A percentile compares a stretch with the other conserved stretches of the same genome.
Evolutionary conservation across 2,888 invertebrate genomes (phyloP).

Genomic region (Morpho deidamia): DNA sequence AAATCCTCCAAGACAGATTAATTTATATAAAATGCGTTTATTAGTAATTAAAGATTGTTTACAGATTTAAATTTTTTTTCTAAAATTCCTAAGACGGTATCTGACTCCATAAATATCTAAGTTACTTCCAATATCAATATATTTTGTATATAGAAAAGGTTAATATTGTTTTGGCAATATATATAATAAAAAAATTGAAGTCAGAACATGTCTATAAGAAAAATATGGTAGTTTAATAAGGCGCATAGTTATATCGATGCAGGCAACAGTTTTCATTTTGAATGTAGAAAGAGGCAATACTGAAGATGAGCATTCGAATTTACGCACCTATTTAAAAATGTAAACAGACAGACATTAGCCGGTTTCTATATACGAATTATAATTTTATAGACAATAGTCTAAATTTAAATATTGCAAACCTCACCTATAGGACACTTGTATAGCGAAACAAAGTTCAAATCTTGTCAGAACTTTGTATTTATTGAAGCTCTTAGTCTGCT

Average conservation of each 20-base stretch:
- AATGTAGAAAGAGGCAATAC: background rate
- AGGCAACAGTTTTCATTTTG: background rate
- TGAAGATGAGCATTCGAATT: too few relatives aligned
- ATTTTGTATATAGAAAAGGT: too few relatives aligned
- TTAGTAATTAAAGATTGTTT: conserved; percentile 7
- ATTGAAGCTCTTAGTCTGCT: too few relatives aligned
- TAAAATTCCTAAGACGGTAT: background rate
- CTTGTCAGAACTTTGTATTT: too few relatives aligned
- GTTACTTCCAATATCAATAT: too few relatives aligned
- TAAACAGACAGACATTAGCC: too few relatives aligned
- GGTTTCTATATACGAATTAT: too few relatives aligned
- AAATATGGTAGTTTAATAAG: background rate
- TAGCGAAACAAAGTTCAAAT: too few relatives aligned
- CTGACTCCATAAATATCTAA: background rate
- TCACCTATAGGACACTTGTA: too few relatives aligned
- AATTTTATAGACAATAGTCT: too few relatives aligned
- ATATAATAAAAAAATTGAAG: background rate
- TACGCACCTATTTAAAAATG: too few relatives aligned
- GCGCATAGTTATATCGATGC: background rate
- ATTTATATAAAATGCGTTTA: conserved; percentile 8
- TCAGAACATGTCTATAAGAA: background rate
- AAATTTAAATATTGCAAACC: too few relatives aligned
- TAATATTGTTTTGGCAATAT: background rate
- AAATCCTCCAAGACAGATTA: conserved; percentile 52
- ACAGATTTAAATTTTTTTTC: background rate